These are phyloP conservation scores for Charanyca ferruginea DNA, from an alignment of 2,888 invertebrate species.

Conservation along the genomic window DNA sequence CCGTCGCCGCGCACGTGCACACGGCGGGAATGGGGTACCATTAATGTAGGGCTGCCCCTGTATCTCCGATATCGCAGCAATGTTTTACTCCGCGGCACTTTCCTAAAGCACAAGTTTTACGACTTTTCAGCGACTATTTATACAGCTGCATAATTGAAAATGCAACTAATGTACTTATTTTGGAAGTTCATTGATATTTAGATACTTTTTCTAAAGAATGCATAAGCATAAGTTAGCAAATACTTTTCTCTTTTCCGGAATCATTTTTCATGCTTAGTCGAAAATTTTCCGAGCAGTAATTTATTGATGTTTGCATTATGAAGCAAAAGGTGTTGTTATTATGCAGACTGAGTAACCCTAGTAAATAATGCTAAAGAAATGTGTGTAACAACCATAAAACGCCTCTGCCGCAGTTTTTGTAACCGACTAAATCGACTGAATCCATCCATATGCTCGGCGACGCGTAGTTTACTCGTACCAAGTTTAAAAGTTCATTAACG, in stretches of 20 bases:
- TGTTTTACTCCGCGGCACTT: slow-evolving; percentile 58
- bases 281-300: background rate
- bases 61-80: slow-evolving; percentile 68
- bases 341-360: slow-evolving; percentile 39
- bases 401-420: slow-evolving; percentile 57
- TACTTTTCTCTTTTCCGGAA: background rate
- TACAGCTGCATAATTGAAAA: slow-evolving; percentile 55
- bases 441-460: slow-evolving; percentile 64
- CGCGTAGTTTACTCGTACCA: slow-evolving; percentile 61
- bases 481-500: slow-evolving; percentile 77
- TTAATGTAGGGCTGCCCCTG: slow-evolving; percentile 71
- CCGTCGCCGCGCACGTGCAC: slow-evolving; percentile 86
- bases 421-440: slow-evolving; percentile 64
- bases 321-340: slow-evolving; percentile 25
- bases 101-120: slow-evolving; percentile 66
- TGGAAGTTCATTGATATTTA: slow-evolving; percentile 20
- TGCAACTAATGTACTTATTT: slow-evolving; percentile 7
- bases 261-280: background rate
- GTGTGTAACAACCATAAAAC: slow-evolving; percentile 51
- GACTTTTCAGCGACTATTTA: slow-evolving; percentile 64
- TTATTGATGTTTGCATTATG: slow-evolving; percentile 1
- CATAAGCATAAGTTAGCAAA: background rate
- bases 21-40: slow-evolving; percentile 77
- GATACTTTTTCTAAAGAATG: background rate
- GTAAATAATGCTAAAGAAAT: slow-evolving; percentile 49